Conservation (phyloP, 2,888 invertebrate species). For the Acanthococcus lagerstroemiae region DNA sequence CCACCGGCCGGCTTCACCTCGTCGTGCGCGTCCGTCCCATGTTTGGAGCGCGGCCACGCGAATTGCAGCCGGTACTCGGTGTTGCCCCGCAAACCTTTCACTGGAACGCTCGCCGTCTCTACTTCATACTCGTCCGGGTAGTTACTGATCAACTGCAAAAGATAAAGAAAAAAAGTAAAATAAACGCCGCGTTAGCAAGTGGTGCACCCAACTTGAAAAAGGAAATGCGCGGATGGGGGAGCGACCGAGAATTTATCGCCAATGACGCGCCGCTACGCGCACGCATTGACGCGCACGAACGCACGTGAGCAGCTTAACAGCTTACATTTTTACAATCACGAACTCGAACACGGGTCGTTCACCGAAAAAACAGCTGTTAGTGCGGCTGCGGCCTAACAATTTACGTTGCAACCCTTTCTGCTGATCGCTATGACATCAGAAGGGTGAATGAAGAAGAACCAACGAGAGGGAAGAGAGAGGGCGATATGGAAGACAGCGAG, state of each 20-base stretch:
- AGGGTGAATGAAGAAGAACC: neutral
- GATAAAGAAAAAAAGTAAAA: neutral
- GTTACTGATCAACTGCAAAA: slow-evolving; percentile 18
- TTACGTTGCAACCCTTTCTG: neutral
- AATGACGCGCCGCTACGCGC: no score
- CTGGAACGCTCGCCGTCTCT: slow-evolving; percentile 34
- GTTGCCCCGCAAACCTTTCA: slow-evolving; percentile 37
- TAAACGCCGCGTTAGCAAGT: no score
- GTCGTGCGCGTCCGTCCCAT: slow-evolving; percentile 40
- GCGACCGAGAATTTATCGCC: neutral
- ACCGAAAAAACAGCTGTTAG: slow-evolving; percentile 3
- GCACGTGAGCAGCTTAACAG: neutral
- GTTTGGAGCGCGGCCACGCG: slow-evolving; percentile 60
- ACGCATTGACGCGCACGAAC: neutral
- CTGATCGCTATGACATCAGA: neutral
- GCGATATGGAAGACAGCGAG: no score
- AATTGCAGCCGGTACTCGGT: slow-evolving; percentile 84
- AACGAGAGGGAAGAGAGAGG: neutral
- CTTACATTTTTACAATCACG: neutral
- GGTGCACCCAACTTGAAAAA: neutral
- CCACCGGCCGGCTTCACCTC: slow-evolving; percentile 46
- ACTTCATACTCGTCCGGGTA: slow-evolving; percentile 42
- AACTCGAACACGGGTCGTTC: slow-evolving; percentile 1
- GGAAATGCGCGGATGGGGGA: neutral
- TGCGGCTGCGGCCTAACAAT: neutral